Evolutionary conservation across 2,888 invertebrate genomes (phyloP), one percentile per base, ranked within the genome.

Genomic region (Mesopsocus fuscifrons): DNA sequence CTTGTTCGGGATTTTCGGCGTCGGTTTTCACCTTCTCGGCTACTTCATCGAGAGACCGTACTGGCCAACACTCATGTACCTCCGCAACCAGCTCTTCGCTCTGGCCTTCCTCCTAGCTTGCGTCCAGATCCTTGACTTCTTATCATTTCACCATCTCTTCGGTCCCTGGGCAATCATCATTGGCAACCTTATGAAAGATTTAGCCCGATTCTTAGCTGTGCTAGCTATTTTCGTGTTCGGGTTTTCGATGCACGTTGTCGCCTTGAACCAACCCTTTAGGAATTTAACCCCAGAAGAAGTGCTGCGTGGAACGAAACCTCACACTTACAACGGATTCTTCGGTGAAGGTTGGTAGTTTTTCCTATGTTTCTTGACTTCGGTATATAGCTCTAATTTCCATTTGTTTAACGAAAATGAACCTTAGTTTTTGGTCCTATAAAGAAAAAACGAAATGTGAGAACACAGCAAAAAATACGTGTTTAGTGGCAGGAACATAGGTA

Each of bases 131-230:
- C 68, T 97, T 56, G 91, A 92, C 66, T 99, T 98, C 61, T 67
- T 99, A 41, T 95, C 95, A 18, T 98, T 99, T 60, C 98, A 99
- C 63, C 92, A 98, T 64, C 71, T 99, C 16, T 99, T 99, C 59
- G 98, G 98, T 38, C 98, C 98, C 0, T 99, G 98, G 98, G 97
- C 97, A 23, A 98, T 99, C 58, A 99, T 99, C 60, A 99, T 99
- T 56, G 87, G 95, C 17, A 85, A 88, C 61, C 67, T 88, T 44
- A 80, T 88, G 74, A 88, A 88, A 60, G 92, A 94, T 62, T 68
- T 94, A 52, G 87, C 87, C n/a, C 71, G 92, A 57, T 99, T 99
- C 63, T 72, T 99, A 48, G 95, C 97, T 38, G 97, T 99, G 18
- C 66, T 99, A 57, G 82, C 88, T 23, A 92, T 99, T 60, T 99